phyloP scores from a whole-genome alignment of 1,140 invertebrate species.

The Melanaphis sacchari region DNA sequence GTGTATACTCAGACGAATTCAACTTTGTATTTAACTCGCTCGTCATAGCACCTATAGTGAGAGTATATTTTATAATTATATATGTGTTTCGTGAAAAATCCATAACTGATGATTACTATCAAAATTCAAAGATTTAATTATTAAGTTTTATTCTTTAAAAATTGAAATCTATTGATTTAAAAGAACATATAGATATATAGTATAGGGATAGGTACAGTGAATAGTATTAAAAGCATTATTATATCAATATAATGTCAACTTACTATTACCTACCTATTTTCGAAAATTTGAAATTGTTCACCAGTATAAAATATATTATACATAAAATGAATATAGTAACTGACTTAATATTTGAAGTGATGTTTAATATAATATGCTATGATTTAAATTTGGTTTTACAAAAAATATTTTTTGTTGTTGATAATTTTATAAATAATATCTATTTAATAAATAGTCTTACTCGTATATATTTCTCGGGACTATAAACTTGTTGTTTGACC shows the following conservation, averaged over 20 bases:
- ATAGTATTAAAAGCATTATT: background rate
- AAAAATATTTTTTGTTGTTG: background rate
- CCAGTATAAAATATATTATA: background rate
- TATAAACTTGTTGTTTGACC: constrained; percentile 22
- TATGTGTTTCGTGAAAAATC: background rate
- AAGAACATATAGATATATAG: background rate
- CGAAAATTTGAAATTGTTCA: background rate
- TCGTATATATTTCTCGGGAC: background rate
- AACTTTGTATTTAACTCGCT: background rate
- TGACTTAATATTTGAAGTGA: background rate
- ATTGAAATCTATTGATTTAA: background rate
- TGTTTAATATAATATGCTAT: background rate
- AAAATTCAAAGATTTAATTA: background rate
- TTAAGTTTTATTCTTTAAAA: background rate
- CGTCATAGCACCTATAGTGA: background rate
- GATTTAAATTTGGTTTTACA: background rate
- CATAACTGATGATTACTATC: background rate
- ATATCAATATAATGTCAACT: too few relatives aligned
- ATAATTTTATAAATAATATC: background rate
- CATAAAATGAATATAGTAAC: background rate
- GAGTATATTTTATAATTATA: too few relatives aligned
- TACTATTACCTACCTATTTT: background rate
- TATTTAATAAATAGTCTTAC: background rate
- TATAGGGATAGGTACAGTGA: too few relatives aligned
- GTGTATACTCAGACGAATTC: background rate